These are phyloP conservation scores for Trachelipus rathkii DNA, from an alignment of 1,140 invertebrate species.

Conservation along the genomic window DNA sequence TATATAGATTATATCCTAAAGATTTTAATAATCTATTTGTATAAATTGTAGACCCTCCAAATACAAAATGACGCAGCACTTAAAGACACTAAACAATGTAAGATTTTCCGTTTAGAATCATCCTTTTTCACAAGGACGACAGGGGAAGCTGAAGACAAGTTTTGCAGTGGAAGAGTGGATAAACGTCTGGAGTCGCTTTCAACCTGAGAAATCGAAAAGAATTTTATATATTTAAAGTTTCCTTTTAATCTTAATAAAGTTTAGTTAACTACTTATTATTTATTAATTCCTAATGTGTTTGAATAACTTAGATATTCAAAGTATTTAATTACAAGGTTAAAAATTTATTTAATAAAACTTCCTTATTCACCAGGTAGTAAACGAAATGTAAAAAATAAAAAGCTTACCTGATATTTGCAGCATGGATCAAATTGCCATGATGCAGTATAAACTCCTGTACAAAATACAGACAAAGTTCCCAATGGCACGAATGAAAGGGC, in stretches of 20 bases:
- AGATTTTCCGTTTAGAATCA: slow-evolving; percentile 63
- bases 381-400: neutral
- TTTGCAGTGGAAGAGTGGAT: slow-evolving; percentile 58
- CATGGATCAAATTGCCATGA: slow-evolving; percentile 90
- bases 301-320: neutral
- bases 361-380: too few species aligned
- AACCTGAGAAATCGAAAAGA: slow-evolving; percentile 55
- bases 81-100: slow-evolving; percentile 66
- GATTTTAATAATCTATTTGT: slow-evolving; percentile 52
- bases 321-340: too few species aligned
- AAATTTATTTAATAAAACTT: too few species aligned
- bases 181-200: slow-evolving; percentile 60
- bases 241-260: neutral
- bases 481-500: slow-evolving; percentile 66
- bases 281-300: neutral
- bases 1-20: too few species aligned
- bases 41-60: slow-evolving; percentile 62
- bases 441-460: slow-evolving; percentile 75
- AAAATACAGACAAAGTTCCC: slow-evolving; percentile 67
- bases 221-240: neutral
- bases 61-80: slow-evolving; percentile 62
- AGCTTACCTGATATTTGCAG: slow-evolving; percentile 67
- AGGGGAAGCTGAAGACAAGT: slow-evolving; percentile 62
- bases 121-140: slow-evolving; percentile 66
- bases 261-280: neutral